Evolutionary conservation across 2,888 invertebrate species (phyloP), one percentile per base, ranked within the genome.

Genomic region (Diplazon laetatorius): DNA sequence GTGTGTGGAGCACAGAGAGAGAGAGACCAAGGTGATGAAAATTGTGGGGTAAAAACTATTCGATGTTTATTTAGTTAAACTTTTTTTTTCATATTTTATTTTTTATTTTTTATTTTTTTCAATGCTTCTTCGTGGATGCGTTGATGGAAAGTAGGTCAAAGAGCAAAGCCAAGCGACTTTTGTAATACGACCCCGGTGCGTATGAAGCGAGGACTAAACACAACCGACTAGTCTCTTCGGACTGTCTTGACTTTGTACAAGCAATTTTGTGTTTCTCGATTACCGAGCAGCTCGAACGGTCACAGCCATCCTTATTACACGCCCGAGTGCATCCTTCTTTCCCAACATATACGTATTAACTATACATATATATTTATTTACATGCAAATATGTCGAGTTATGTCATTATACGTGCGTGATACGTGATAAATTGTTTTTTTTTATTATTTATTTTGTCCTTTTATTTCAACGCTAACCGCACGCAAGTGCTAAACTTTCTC

Each of bases 71-170:
- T 68, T n/a, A n/a, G 20, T 35, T 20, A 22, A 18, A 1, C 30
- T 30, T 35, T 62, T 39, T 60, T 76, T 44, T 44, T n/a, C 2
- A 42, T 30, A 22, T 62, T 39, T 60, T 76, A 30, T 44, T 10
- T 16, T 6, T 69, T 71, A 59, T 70, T 50, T 52, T 55, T 12
- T 68, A 46, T 2, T 30, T 30, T 30, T 6, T 30, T 30, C 42
- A 48, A n/a, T n/a, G n/a, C 42, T 75, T 75, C 62, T 48, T 75
- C 55, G 25, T 44, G 59, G 50, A 71, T 63, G 55, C 44, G 44
- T 30, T 20, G 42, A 63, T 75, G 48, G 62, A 78, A 78, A 75
- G 71, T 75, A 68, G 78, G 78, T 55, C 71, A 72, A 63, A 78
- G 75, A 71, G 66, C 71, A 72, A 35, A 50, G n/a, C n/a, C n/a